Conservation (phyloP, 92 coral and sea anemone genomes). For the Palythoa heliodiscus region DNA sequence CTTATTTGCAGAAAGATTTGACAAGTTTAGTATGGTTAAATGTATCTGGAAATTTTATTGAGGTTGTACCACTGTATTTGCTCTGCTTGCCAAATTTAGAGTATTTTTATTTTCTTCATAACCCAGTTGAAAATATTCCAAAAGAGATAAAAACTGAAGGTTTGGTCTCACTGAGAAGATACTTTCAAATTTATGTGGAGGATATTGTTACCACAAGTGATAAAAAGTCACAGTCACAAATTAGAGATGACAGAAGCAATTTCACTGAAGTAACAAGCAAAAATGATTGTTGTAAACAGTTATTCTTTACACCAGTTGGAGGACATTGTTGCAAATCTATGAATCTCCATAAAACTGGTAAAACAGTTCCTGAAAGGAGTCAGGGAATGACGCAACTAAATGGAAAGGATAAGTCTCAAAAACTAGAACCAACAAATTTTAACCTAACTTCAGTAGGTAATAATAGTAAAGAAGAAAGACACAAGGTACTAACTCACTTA, state of each 20-base stretch:
- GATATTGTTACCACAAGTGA: neutral
- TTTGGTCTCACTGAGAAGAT: slow-evolving; percentile 51
- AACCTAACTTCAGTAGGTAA: neutral
- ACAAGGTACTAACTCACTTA: slow-evolving; percentile 42
- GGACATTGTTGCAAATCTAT: neutral
- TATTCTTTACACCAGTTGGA: neutral
- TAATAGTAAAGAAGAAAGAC: slow-evolving; percentile 12
- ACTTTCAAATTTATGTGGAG: slow-evolving; percentile 44
- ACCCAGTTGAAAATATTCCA: slow-evolving; percentile 78
- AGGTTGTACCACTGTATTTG: slow-evolving; percentile 60
- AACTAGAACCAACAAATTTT: neutral
- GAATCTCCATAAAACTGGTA: neutral
- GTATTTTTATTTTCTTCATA: slow-evolving; percentile 60
- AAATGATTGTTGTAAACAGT: slow-evolving; percentile 23
- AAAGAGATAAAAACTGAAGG: slow-evolving; percentile 65
- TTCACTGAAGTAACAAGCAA: neutral
- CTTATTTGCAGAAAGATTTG: slow-evolving; percentile 47
- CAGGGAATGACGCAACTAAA: neutral
- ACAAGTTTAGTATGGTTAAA: slow-evolving; percentile 69
- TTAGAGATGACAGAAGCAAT: neutral
- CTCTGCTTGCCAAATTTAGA: slow-evolving; percentile 56
- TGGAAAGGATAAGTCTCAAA: neutral
- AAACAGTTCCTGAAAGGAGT: neutral
- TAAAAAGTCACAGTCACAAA: neutral
- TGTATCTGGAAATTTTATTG: slow-evolving; percentile 73